Base-by-base conservation (phyloP, 2,113 vertebrate genomes). In the Hoplias malabaricus region DNA sequence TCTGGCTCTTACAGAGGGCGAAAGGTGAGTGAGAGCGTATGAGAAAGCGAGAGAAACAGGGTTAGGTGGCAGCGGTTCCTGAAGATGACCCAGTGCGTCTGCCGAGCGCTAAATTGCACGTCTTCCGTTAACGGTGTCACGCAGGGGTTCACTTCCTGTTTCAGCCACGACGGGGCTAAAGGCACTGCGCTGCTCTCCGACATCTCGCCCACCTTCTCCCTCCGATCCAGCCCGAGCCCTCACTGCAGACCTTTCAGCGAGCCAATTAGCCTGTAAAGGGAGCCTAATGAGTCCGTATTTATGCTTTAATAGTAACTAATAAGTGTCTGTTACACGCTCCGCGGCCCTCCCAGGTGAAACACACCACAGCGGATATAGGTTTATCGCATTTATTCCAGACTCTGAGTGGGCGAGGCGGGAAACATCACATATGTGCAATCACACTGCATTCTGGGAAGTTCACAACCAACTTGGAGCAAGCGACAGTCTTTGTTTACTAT, bases 101-200 rank as follows among this genome's bases (percentile, higher is more conserved):
- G 4, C 16, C 29, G 38, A 57, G 40, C 27, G 59, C 19, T 36
- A 36, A 73, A 56, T n/a, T 57, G 62, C 46, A 21, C 27, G 61
- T 75, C 31, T 21, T 7, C 40, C 34, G 25, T 73, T n/a, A 72
- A 48, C 38, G 10, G 46, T 57, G 67, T 59, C 14, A 68, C 40
- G 33, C 29, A 74, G 68, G 23, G 40, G 48, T 73, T 73, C 27
- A 73, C 27, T 74, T 62, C 34, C 34, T 63, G 72, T 50, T 65
- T 75, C 23, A 66, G 43, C 48, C 10, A 23, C 19, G n/a, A 7
- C 1, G 48, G 9, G 48, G 48, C n/a, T 23, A 53, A 9, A 19
- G 5, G 48, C 1, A 3, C 48, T 5, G n/a, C 6, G 48, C 43
- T n/a, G 43, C 48, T 53, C n/a, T 50, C 19, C 36, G 36, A n/a